A percentile compares a stretch with the other conserved stretches of the same genome.
These are phyloP conservation scores for Plutomurus gul DNA, from an alignment of 1,140 invertebrate genomes.

Conservation along the genomic window DNA sequence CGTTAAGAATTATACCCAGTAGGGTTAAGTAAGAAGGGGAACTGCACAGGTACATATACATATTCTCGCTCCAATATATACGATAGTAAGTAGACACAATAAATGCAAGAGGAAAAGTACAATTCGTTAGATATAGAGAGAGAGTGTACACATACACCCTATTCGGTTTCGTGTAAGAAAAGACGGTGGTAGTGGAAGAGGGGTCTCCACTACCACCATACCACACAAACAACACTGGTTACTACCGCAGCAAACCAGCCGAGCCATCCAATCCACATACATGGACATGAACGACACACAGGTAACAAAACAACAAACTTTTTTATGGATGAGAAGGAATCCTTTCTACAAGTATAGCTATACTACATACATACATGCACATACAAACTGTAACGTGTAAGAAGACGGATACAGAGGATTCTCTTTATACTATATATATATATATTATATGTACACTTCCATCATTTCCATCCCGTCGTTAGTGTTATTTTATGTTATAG, in stretches of 20 bases:
- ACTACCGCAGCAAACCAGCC: background rate
- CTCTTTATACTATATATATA: background rate
- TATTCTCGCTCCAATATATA: no score
- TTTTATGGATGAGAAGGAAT: background rate
- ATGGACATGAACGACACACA: background rate
- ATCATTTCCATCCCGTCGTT: background rate
- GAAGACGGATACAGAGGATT: no score
- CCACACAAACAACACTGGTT: background rate
- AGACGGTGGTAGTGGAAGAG: no score
- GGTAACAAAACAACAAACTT: constrained; percentile 14
- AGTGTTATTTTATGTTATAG: background rate
- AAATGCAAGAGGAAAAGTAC: no score
- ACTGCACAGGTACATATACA: no score
- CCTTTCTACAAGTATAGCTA: background rate
- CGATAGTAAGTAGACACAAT: no score
- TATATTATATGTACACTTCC: background rate
- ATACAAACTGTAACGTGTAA: no score
- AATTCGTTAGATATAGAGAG: no score
- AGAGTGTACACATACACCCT: no score
- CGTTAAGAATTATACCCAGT: no score
- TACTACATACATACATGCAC: background rate
- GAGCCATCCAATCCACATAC: background rate
- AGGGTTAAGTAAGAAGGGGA: no score
- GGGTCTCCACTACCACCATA: background rate
- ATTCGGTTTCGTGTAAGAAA: no score